These are phyloP conservation scores for Volucella bombylans DNA, from an alignment of 2,888 invertebrate species.

Conservation along the genomic window DNA sequence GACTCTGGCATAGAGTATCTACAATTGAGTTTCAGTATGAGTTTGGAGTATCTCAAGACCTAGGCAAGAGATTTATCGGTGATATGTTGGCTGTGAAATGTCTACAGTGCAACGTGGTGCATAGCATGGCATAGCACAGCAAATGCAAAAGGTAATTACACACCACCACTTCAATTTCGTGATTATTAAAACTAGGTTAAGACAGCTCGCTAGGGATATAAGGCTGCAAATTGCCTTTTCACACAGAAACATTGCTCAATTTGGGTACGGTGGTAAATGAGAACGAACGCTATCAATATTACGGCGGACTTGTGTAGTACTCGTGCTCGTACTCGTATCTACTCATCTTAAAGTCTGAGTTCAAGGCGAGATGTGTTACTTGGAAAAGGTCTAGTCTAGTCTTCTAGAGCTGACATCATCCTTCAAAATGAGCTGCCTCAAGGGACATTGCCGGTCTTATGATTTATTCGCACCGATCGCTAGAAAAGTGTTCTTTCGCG, in stretches of 20 bases:
- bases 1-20: constrained; percentile 19
- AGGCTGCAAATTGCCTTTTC: constrained; percentile 24
- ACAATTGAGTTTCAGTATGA: not conserved
- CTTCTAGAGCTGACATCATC: constrained; percentile 51
- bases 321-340: too few species aligned
- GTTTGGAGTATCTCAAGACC: not conserved
- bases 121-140: not conserved
- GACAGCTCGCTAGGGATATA: constrained; percentile 42
- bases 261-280: not conserved
- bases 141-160: constrained; percentile 78
- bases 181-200: constrained; percentile 79
- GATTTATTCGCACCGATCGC: constrained; percentile 65
- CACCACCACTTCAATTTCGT: constrained; percentile 76
- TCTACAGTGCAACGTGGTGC: constrained; percentile 29
- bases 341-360: constrained; percentile 3
- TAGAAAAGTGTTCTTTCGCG: constrained; percentile 70
- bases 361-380: constrained; percentile 32
- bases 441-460: constrained; percentile 62
- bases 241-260: constrained; percentile 51
- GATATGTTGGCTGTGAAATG: constrained; percentile 68
- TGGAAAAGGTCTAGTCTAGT: constrained; percentile 23
- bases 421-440: constrained; percentile 44
- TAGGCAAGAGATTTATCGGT: constrained; percentile 66
- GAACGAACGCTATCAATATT: too few species aligned
- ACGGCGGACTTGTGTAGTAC: too few species aligned